These are phyloP conservation scores for Latrodectus geometricus DNA, from an alignment of 1,140 invertebrate species.

Conservation along the genomic window DNA sequence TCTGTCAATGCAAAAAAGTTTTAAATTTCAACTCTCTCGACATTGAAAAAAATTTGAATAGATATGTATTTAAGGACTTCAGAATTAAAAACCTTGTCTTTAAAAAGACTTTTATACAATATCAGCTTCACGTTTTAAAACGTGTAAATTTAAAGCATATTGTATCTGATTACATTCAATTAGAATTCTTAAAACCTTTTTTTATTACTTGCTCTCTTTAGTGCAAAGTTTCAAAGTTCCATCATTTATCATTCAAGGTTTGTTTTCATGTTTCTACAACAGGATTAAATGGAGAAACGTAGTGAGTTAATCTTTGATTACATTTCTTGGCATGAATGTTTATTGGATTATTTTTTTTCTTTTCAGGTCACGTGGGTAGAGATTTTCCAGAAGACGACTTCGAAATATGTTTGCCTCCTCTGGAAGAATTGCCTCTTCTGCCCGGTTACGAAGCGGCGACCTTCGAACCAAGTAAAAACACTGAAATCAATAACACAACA, in stretches of 20 bases:
- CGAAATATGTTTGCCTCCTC: slow-evolving; percentile 19
- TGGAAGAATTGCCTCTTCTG: slow-evolving; percentile 29
- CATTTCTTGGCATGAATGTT: not conserved
- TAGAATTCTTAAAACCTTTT: not conserved
- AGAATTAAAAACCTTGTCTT: too few species aligned
- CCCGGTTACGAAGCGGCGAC: slow-evolving; percentile 26
- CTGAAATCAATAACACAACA: too few species aligned
- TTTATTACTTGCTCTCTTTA: not conserved
- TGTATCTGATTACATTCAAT: too few species aligned
- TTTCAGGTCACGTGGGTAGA: slow-evolving; percentile 6
- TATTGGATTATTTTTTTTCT: not conserved
- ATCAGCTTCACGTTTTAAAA: too few species aligned
- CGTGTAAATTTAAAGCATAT: too few species aligned
- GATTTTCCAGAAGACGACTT: slow-evolving; percentile 28
- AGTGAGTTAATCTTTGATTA: not conserved
- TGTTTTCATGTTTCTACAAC: not conserved
- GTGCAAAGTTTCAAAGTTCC: not conserved
- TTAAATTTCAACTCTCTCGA: too few species aligned
- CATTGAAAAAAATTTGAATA: too few species aligned
- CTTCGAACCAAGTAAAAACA: slow-evolving; percentile 13
- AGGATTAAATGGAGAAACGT: not conserved
- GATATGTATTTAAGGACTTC: too few species aligned
- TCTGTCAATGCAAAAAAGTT: too few species aligned
- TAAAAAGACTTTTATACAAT: too few species aligned
- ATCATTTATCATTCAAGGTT: not conserved